Base-by-base conservation (phyloP, 1,140 invertebrate species). In the Lasioglossum baleicum region DNA sequence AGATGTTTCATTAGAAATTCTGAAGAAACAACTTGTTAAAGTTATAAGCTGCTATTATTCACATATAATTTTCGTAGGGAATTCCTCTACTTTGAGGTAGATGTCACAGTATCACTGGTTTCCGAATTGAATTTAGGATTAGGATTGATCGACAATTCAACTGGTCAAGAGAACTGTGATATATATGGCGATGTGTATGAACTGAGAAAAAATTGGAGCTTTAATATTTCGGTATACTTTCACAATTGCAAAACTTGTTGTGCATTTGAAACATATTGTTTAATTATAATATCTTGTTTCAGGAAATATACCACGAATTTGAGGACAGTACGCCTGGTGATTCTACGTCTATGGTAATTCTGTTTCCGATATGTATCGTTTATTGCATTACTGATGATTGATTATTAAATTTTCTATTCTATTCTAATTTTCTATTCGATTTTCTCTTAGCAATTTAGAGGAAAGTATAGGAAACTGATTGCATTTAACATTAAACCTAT, bases 201-300 rank as follows among this genome's bases (percentile, higher is more conserved):
- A 48, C 10, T 11, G 13, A 11, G 3, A 31, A n/a, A 4, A 63
- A 13, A 42, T 5, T 61, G 17, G 35, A 42, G 6, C 11, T 72
- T 65, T 3, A 0, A 78, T 60, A 0, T 67, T 44, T 13, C 80
- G 71, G 83, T 84, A 84, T 64, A 31, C 63, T 58, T 75, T 58
- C 66, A n/a, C 65, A 26, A 72, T 71, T 44, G 60, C 13, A 70
- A 60, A 51, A 53, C 51, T 17, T 20, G n/a, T 2, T 56, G 58
- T 40, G 8, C 35, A 20, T 40, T 40, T 31, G 48, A 35, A 44
- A 42, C 20, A 13, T 48, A 48, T 48, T 48, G 1, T 13, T 48
- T 48, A 48, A 48, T 48, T 48, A 13, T 11, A 11, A 6, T 44
- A 65, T 61, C 61, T 31, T 5, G 22, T 71, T 81, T 22, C 44